Evolutionary conservation across 2,888 invertebrate genomes (phyloP), one percentile per base, ranked within the genome.

Genomic region (Zygothrica quintamaculata): DNA sequence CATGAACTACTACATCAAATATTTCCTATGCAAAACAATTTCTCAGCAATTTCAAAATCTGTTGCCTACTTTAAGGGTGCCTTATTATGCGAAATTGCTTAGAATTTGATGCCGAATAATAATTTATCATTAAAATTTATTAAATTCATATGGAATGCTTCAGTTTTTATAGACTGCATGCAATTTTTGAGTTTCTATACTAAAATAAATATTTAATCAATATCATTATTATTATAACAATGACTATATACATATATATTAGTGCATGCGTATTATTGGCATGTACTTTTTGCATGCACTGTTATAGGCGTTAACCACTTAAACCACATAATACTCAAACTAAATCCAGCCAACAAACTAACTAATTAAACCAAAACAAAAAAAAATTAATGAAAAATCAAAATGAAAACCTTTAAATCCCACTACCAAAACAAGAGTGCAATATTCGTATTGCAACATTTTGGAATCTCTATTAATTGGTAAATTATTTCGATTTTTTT

Each of bases 231-330:
- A 25, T 6, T n/a, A 6, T n/a, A 39, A 39, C 3, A 25, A 13
- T 29, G 9, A 29, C 1, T 29, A 29, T 26, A 29, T 29, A n/a
- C 5, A 29, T 29, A 22, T 56, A 47, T 9, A 18, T 26, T 31
- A 42, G 43, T 18, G 86, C 84, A 84, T 80, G 86, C 64, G 61
- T 72, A 67, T 84, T 74, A 62, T 71, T 78, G 80, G 80, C 84
- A 85, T 87, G 87, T 55, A 62, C 64, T 80, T 77, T 57, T 67
- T 69, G 79, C 73, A 85, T 87, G 87, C 78, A 77, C 73, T 73
- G 51, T 73, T 50, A n/a, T n/a, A 50, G 33, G 40, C 46, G 31
- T 48, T 73, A 64, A 51, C 47, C 25, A 43, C 44, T 44, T 50
- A 50, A 61, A 47, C 25, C 34, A 69, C 55, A 62, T 52, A 65